Conservation (phyloP, 2,113 vertebrate genomes). For the Balaeniceps rex region DNA sequence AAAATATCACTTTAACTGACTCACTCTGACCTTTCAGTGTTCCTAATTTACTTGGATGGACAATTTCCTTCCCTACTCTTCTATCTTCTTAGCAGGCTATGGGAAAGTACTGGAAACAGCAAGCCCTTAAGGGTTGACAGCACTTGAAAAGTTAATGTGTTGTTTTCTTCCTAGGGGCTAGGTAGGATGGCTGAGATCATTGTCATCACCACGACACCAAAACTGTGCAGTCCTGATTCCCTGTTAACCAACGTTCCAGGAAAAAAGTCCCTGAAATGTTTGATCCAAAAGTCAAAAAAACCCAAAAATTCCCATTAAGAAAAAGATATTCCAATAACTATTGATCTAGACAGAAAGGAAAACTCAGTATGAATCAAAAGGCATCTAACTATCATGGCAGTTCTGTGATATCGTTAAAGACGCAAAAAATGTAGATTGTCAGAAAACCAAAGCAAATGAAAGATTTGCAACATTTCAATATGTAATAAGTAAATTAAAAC, state of each 20-base stretch:
- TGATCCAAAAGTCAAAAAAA: neutral
- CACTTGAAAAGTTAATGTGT: slow-evolving; percentile 37
- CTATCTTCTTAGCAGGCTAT: slow-evolving; percentile 12
- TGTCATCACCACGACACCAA: neutral
- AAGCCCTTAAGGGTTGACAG: slow-evolving; percentile 10
- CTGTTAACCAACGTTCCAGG: neutral
- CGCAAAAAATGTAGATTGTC: neutral
- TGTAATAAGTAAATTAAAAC: neutral
- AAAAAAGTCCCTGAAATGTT: neutral
- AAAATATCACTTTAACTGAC: slow-evolving; percentile 38
- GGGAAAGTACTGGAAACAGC: slow-evolving; percentile 14
- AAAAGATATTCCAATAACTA: neutral
- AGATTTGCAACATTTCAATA: neutral
- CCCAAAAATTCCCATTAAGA: neutral
- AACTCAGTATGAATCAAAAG: neutral
- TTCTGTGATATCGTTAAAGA: neutral
- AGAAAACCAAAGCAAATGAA: neutral
- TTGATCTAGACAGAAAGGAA: neutral
- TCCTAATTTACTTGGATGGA: slow-evolving; percentile 61
- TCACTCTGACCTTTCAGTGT: slow-evolving; percentile 56
- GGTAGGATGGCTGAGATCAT: neutral
- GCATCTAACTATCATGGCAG: neutral
- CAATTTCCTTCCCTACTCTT: slow-evolving; percentile 45
- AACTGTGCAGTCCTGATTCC: neutral
- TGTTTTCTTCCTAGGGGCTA: neutral